These are phyloP conservation scores for Leptodactylus fallax DNA, from an alignment of 2,797 vertebrate genomes.

Conservation along the genomic window DNA sequence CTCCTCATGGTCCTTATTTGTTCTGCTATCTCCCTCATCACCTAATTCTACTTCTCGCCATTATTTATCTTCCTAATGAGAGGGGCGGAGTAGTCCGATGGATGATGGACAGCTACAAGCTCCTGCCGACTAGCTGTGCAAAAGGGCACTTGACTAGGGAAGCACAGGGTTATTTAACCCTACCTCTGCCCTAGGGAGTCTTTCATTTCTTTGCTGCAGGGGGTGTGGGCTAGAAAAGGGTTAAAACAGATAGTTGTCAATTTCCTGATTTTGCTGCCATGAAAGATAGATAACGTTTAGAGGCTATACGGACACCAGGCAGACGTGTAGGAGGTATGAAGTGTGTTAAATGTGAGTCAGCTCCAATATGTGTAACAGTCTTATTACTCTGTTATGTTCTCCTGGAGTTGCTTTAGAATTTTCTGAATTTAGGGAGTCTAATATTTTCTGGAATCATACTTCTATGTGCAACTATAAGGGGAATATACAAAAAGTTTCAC, in stretches of 20 bases:
- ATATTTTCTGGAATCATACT: too few species aligned
- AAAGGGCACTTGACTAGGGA: conserved; percentile 83
- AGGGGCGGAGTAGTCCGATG: conserved; percentile 85
- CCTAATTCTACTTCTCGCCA: conserved; percentile 84
- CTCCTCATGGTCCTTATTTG: conserved; percentile 83
- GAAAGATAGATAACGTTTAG: neutral
- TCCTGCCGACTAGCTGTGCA: conserved; percentile 74
- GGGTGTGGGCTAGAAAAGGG: neutral
- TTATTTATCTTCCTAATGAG: conserved; percentile 99
- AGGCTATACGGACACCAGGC: neutral
- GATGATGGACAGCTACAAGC: conserved; percentile 91
- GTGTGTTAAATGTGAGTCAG: too few species aligned
- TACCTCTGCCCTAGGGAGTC: conserved; percentile 50
- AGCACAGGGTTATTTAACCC: conserved; percentile 74
- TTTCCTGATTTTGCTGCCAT: neutral
- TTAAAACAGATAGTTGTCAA: conserved; percentile 29
- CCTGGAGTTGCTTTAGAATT: too few species aligned
- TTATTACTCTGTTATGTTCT: too few species aligned
- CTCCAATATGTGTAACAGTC: neutral
- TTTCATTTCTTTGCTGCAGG: conserved; percentile 22
- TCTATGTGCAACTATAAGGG: too few species aligned
- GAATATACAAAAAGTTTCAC: too few species aligned
- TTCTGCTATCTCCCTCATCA: conserved; percentile 90
- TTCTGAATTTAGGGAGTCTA: too few species aligned
- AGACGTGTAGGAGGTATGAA: too few species aligned